These are phyloP conservation scores for Megaleporinus macrocephalus DNA, from an alignment of 2,113 vertebrate species.

Conservation along the genomic window DNA sequence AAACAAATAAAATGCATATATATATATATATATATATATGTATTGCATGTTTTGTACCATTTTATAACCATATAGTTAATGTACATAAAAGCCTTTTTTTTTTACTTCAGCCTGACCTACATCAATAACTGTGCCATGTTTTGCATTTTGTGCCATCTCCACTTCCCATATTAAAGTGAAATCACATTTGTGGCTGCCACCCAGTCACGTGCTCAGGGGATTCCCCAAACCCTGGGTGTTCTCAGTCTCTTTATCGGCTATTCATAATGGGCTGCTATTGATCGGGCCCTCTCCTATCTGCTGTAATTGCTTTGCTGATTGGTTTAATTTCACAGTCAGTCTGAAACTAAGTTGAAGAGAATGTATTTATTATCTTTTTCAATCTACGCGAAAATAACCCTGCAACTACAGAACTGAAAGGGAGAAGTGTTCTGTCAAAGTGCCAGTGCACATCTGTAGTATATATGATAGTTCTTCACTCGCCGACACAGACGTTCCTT, in stretches of 20 bases:
- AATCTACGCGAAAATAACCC: conserved; percentile 37
- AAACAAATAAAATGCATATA: too few relatives aligned
- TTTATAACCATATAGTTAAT: not conserved
- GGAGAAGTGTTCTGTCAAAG: conserved; percentile 16
- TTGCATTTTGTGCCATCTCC: not conserved
- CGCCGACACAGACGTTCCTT: conserved; percentile 56
- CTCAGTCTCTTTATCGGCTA: conserved; percentile 52
- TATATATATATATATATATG: too few relatives aligned
- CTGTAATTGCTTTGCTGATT: conserved; percentile 56
- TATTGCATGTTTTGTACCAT: too few relatives aligned
- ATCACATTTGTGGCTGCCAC: conserved; percentile 9
- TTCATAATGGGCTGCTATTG: conserved; percentile 52
- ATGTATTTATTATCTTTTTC: conserved; percentile 47
- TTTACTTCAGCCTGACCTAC: not conserved
- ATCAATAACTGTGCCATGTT: not conserved
- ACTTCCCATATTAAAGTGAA: not conserved
- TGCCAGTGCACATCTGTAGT: not conserved
- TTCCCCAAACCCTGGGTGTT: conserved; percentile 46
- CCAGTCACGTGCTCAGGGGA: conserved; percentile 20
- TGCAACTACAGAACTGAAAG: conserved; percentile 33
- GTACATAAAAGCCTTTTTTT: not conserved
- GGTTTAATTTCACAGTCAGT: conserved; percentile 57
- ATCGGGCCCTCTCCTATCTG: conserved; percentile 39
- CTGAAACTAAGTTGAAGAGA: conserved; percentile 45
- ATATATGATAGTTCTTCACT: not conserved